phyloP scores from a whole-genome alignment of 2,888 invertebrate species.

The Agriotes lineatus region DNA sequence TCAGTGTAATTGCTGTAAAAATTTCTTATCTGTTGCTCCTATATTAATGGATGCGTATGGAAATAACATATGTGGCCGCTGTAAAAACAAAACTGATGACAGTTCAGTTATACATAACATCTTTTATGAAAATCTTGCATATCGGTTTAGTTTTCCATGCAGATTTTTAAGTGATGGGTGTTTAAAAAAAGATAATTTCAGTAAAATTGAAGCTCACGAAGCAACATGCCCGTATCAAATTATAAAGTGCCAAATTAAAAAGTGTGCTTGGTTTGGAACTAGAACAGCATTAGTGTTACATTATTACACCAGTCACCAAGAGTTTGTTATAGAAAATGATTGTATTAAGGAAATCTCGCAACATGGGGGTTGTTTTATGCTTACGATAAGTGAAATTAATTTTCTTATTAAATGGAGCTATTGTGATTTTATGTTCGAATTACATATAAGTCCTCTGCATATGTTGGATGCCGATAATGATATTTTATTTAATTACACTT shows the following conservation, averaged over 20 bases:
- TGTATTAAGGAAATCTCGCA: neutral
- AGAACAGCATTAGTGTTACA: neutral
- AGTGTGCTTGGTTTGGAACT: neutral
- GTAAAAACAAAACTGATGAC: neutral
- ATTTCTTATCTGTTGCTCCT: neutral
- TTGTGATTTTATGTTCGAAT: neutral
- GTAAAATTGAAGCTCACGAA: neutral
- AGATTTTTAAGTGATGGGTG: neutral
- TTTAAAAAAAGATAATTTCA: neutral
- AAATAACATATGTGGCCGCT: neutral
- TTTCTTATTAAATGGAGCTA: neutral
- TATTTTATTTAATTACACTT: neutral
- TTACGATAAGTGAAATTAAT: neutral
- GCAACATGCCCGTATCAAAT: neutral
- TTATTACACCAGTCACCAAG: neutral
- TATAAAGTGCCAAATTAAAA: neutral
- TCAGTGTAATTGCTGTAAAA: neutral
- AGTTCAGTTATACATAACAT: neutral
- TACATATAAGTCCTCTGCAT: neutral
- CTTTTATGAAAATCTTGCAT: too few relatives aligned
- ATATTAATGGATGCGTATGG: neutral
- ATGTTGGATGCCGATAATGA: neutral
- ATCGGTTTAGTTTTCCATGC: neutral
- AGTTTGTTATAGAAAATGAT: neutral
- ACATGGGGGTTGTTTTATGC: neutral